Evolutionary conservation across 2,797 vertebrate species (phyloP).

Genomic region (Poeciliopsis turneri): DNA sequence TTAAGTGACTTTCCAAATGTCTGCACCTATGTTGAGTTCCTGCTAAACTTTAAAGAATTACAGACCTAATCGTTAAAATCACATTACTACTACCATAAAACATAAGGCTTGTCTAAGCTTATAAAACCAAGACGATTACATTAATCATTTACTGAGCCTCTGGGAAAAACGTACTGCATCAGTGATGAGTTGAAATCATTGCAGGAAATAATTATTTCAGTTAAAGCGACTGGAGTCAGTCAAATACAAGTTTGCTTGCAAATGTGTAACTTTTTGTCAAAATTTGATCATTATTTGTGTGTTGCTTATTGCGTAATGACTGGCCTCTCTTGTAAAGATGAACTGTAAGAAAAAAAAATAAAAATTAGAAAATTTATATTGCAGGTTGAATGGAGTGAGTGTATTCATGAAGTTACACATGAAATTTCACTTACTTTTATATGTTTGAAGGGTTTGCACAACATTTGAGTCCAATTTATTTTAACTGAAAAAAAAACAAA

Average conservation of each 20-base stretch:
- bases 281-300: neutral
- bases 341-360: neutral
- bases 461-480: neutral
- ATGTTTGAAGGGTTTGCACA: neutral
- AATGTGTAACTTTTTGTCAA: neutral
- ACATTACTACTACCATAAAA: neutral
- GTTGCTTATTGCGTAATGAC: neutral
- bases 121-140: neutral
- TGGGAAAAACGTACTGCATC: neutral
- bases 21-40: neutral
- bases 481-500: neutral
- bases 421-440: neutral
- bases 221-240: neutral
- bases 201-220: neutral
- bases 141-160: neutral
- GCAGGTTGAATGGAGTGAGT: neutral
- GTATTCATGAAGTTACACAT: neutral
- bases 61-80: too few relatives aligned
- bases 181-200: neutral
- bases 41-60: neutral
- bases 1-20: neutral
- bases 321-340: neutral
- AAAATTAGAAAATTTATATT: neutral
- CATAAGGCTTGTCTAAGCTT: neutral
- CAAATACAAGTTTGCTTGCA: neutral